A percentile compares a stretch with the other conserved stretches of the same genome.
These are phyloP conservation scores for Aphidius gifuensis DNA, from an alignment of 1,140 invertebrate species.

Conservation along the genomic window DNA sequence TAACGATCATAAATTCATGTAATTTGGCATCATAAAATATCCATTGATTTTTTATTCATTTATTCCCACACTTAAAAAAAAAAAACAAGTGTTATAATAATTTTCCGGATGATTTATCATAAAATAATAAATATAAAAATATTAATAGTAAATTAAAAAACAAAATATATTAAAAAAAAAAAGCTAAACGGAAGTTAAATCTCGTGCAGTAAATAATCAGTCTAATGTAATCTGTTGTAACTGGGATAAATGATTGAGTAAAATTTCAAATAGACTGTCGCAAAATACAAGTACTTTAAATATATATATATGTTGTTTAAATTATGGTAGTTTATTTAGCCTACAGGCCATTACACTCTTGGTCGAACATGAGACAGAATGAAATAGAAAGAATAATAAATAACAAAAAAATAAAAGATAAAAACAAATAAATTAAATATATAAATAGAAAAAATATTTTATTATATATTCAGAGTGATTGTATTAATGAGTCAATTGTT, in stretches of 20 bases:
- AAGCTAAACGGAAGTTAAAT: conserved; percentile 8
- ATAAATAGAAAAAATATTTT: background rate
- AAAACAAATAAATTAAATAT: too few relatives aligned
- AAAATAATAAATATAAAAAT: too few relatives aligned
- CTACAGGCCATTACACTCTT: conserved; percentile 27
- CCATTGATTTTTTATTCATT: background rate
- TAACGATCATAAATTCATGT: conserved; percentile 6
- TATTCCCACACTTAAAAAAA: too few relatives aligned
- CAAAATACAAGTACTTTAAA: too few relatives aligned
- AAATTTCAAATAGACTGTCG: too few relatives aligned
- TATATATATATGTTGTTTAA: background rate
- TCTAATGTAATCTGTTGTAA: background rate
- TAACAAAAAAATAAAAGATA: too few relatives aligned
- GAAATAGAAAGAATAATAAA: too few relatives aligned
- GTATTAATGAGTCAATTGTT: conserved; percentile 39
- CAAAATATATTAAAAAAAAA: too few relatives aligned
- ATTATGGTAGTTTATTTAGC: conserved; percentile 33
- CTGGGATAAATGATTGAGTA: too few relatives aligned
- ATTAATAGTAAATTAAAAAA: too few relatives aligned
- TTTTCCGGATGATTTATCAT: too few relatives aligned
- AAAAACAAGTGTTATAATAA: too few relatives aligned
- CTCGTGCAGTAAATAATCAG: conserved; percentile 10
- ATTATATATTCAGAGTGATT: conserved; percentile 17
- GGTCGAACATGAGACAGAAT: background rate
- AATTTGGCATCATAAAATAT: conserved; percentile 7